phyloP scores from a whole-genome alignment of 2,797 vertebrate species.

The Kryptopterus vitreolus region DNA sequence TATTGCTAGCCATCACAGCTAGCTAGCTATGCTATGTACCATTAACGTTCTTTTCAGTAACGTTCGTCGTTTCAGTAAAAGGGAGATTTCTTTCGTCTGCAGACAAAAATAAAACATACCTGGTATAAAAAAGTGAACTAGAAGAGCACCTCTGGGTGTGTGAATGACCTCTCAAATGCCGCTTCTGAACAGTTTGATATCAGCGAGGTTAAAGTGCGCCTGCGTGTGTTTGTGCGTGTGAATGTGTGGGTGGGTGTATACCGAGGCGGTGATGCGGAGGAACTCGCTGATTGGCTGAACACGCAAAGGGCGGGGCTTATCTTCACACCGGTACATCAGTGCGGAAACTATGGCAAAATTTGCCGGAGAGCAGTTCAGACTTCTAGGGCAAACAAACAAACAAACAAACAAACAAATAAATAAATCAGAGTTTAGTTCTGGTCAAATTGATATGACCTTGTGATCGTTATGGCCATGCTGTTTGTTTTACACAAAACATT shows the following conservation, averaged over 20 bases:
- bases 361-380: neutral
- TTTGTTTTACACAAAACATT: neutral
- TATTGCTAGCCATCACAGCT: neutral
- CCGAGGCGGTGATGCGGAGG: neutral
- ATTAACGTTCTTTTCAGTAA: neutral
- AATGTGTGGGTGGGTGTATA: neutral
- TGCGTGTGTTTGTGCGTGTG: neutral
- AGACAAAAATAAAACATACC: conserved; percentile 10
- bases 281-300: conserved; percentile 3
- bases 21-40: conserved; percentile 2
- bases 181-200: neutral
- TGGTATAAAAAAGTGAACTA: neutral
- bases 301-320: neutral
- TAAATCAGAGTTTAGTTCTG: neutral
- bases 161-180: neutral
- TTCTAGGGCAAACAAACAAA: neutral
- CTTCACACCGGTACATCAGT: neutral
- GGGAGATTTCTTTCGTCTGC: neutral
- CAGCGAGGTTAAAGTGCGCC: neutral
- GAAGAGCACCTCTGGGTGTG: too few species aligned
- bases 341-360: neutral
- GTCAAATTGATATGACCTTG: neutral
- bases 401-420: too few species aligned
- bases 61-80: neutral
- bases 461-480: too few species aligned